phyloP scores from a whole-genome alignment of 1,140 invertebrate genomes.

The Acromyrmex charruanus region DNA sequence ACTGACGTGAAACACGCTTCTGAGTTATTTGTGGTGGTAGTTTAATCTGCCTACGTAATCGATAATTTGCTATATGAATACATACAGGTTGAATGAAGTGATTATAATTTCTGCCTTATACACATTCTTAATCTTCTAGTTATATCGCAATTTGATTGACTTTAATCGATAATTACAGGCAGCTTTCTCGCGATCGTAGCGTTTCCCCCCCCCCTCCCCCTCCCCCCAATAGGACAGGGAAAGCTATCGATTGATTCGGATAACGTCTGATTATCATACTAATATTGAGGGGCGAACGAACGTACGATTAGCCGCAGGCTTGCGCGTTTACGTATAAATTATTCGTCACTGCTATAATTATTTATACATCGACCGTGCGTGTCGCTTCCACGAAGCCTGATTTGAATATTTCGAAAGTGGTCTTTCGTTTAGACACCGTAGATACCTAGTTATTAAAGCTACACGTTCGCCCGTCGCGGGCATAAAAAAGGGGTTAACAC shows the following conservation, averaged over 20 bases:
- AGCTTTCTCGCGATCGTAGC: neutral
- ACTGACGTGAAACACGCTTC: neutral
- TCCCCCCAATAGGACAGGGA: neutral
- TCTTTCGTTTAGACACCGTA: conserved; percentile 73
- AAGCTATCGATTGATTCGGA: conserved; percentile 68
- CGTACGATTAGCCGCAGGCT: conserved; percentile 67
- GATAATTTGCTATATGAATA: neutral
- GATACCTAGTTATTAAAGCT: conserved; percentile 76
- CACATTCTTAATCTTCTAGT: conserved; percentile 1
- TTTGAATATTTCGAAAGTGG: conserved; percentile 79
- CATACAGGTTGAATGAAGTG: conserved; percentile 27
- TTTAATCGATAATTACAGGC: conserved; percentile 47
- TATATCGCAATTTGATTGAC: conserved; percentile 27
- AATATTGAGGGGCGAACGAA: conserved; percentile 43
- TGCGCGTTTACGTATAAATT: conserved; percentile 75
- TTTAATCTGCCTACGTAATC: conserved; percentile 3
- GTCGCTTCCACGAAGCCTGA: conserved; percentile 77
- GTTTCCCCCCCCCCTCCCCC: neutral
- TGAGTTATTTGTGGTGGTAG: neutral
- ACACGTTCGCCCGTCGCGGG: conserved; percentile 54
- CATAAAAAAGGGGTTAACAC: conserved; percentile 24
- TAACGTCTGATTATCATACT: conserved; percentile 73
- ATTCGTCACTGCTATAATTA: conserved; percentile 77
- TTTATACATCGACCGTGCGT: conserved; percentile 70
- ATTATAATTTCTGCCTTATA: conserved; percentile 41